phyloP scores from a whole-genome alignment of 2,888 invertebrate species.

The Tribolium freemani region DNA sequence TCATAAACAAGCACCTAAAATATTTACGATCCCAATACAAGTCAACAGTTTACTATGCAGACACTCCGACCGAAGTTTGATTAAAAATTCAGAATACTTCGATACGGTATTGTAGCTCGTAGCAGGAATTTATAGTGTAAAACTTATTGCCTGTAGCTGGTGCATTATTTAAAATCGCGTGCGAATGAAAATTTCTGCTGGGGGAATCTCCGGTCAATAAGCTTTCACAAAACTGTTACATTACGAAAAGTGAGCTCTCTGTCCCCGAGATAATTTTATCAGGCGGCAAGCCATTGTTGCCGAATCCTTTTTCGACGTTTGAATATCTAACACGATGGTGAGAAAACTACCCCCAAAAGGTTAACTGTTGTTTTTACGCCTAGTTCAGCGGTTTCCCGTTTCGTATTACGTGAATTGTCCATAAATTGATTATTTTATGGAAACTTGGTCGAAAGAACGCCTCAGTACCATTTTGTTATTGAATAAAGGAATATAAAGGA shows the following conservation, averaged over 20 bases:
- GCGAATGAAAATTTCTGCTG: neutral
- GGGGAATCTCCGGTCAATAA: too few species aligned
- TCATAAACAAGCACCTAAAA: neutral
- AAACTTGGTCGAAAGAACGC: neutral
- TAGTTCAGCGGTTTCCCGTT: constrained; percentile 3
- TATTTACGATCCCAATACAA: neutral
- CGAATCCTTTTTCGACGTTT: constrained; percentile 2
- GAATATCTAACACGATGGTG: constrained; percentile 1
- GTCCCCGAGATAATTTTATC: neutral
- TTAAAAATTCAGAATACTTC: neutral
- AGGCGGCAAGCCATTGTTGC: neutral
- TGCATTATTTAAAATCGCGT: neutral
- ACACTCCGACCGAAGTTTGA: neutral
- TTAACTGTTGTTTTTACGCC: neutral
- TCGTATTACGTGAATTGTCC: constrained; percentile 14
- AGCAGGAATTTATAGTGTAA: neutral
- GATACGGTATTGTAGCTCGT: neutral
- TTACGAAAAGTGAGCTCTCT: neutral
- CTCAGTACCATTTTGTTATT: too few species aligned
- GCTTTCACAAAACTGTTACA: neutral
- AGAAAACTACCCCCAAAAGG: constrained; percentile 25
- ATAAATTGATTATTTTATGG: constrained; percentile 4
- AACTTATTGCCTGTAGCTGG: neutral
- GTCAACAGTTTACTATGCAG: neutral
- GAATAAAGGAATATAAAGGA: too few species aligned